phyloP scores from a whole-genome alignment of 2,888 invertebrate species.

The Athalia cordata region DNA sequence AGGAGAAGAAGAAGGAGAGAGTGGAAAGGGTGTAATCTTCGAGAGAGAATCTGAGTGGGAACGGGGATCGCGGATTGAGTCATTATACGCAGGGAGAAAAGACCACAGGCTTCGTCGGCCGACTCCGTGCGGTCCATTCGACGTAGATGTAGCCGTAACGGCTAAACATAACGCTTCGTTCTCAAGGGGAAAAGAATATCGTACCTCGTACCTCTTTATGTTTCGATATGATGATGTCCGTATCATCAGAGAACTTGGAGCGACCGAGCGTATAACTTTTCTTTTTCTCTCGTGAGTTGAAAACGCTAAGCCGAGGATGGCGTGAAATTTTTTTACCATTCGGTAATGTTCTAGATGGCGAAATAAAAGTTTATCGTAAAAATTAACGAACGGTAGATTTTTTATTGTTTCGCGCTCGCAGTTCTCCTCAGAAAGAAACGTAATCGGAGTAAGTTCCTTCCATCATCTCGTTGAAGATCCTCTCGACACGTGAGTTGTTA shows the following conservation, averaged over 20 bases:
- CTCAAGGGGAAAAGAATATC: neutral
- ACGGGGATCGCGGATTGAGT: conserved; percentile 73
- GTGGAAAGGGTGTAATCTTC: conserved; percentile 47
- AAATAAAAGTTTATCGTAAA: no score
- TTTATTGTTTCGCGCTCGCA: no score
- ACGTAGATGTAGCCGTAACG: conserved; percentile 16
- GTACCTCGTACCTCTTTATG: neutral
- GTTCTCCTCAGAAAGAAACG: neutral
- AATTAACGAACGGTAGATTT: no score
- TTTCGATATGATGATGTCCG: neutral
- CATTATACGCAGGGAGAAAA: conserved; percentile 70
- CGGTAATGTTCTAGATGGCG: no score
- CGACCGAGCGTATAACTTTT: neutral
- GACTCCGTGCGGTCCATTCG: conserved; percentile 11
- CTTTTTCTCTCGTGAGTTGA: neutral
- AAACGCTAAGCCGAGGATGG: conserved; percentile 28
- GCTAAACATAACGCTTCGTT: conserved; percentile 9
- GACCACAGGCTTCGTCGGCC: conserved; percentile 68
- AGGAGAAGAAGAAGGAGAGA: conserved; percentile 45
- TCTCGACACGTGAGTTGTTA: neutral
- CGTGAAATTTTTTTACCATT: conserved; percentile 20
- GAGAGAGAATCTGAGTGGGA: conserved; percentile 59
- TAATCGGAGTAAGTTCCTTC: neutral
- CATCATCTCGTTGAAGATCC: neutral
- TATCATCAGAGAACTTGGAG: neutral